These are phyloP conservation scores for Myiozetetes cayanensis DNA, from an alignment of 2,113 vertebrate species.

Conservation along the genomic window DNA sequence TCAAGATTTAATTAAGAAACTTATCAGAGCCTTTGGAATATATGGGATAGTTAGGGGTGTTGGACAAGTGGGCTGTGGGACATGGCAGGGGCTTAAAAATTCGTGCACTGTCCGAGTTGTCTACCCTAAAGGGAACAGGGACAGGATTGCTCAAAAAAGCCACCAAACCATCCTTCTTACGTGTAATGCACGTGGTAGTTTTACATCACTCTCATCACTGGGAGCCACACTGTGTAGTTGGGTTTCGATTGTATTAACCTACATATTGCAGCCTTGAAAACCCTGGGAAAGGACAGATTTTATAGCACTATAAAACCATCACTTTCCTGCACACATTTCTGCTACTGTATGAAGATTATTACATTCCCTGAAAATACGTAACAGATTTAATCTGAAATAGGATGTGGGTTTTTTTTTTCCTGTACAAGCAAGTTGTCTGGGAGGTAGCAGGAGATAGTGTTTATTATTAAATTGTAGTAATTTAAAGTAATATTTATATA, in stretches of 20 bases:
- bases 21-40: neutral
- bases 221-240: neutral
- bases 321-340: neutral
- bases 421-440: neutral
- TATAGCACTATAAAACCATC: neutral
- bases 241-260: neutral
- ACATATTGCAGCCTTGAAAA: neutral
- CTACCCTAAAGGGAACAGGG: neutral
- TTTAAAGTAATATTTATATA: neutral
- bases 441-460: neutral
- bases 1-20: conserved; percentile 15
- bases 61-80: neutral
- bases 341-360: neutral
- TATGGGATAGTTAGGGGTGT: neutral
- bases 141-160: neutral
- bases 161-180: neutral
- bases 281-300: neutral
- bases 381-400: neutral
- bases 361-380: neutral
- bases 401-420: neutral
- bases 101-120: neutral
- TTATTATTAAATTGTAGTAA: neutral
- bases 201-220: neutral
- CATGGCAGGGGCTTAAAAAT: neutral
- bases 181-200: neutral